Evolutionary conservation across 2,113 vertebrate species (phyloP), one percentile per base, ranked within the genome.

Genomic region (Campylomormyrus tamandua): DNA sequence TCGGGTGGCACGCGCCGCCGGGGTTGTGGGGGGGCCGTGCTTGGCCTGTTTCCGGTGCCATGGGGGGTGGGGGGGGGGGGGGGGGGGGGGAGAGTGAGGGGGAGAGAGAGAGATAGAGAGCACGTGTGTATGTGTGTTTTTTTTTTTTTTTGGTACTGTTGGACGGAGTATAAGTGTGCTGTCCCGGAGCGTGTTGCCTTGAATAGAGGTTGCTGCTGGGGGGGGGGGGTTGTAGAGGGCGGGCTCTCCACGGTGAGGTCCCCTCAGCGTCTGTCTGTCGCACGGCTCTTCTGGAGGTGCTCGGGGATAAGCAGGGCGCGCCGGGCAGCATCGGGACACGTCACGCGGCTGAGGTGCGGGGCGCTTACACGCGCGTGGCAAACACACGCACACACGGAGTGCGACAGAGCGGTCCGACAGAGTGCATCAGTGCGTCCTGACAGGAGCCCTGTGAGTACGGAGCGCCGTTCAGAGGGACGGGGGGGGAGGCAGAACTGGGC

Each of bases 171-270:
- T 70, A 31, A 74, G 19, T 21, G 56, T 24, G 39, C 5, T 19
- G 83, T 31, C 74, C 89, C 56, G 21, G 31, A 31, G 84, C 50
- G 31, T 35, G 77, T 39, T 66, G 45, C 46, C 85, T 89, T 90
- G 90, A 86, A 87, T 88, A 86, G 53, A n/a, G 89, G 77, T 90
- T 58, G 89, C 80, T 74, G 88, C 19, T 27, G 66, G 31, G 11
- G 31, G 66, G 83, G 42, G 50, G 15, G 15, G 50, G 15, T 53
- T 46, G n/a, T 9, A 24, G 45, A 27, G 83, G 83, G 42, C 42
- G 21, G 83, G 87, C 27, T 66, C 50, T 88, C 15, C 46, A 15
- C 17, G 24, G 83, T 48, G 83, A 45, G 21, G 83, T 46, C 66
- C 66, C 66, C 31, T 35, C 66, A 35, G 70, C 31, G 70, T 77